A percentile compares a stretch with the other conserved stretches of the same genome.
These are phyloP conservation scores for Uropetala carovei DNA, from an alignment of 2,888 invertebrate genomes.

Conservation along the genomic window DNA sequence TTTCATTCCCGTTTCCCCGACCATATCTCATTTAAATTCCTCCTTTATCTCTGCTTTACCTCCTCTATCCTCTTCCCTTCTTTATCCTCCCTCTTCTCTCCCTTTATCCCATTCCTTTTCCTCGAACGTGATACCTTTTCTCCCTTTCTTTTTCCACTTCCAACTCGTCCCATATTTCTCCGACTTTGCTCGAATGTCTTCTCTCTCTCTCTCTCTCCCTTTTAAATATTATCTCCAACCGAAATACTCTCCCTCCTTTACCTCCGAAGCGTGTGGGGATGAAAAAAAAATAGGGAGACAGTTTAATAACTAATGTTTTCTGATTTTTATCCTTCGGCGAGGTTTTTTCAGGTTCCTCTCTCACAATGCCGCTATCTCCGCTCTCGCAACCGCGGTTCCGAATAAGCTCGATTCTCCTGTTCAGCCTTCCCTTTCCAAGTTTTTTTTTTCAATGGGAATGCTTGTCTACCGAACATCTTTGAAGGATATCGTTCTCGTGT, in stretches of 20 bases:
- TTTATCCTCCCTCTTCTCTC: background rate
- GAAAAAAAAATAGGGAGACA: slow-evolving; percentile 20
- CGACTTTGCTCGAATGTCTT: slow-evolving; percentile 46
- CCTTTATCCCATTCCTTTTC: background rate
- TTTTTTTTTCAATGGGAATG: background rate
- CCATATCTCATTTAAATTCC: background rate
- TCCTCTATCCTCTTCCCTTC: background rate
- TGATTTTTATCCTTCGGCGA: slow-evolving; percentile 46
- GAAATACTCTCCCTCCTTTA: background rate
- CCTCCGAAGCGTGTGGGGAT: background rate
- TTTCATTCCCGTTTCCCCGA: background rate
- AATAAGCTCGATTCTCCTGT: background rate
- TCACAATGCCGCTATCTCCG: background rate
- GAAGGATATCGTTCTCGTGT: background rate
- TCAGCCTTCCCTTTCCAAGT: background rate
- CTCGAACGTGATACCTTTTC: background rate
- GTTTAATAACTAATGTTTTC: slow-evolving; percentile 54
- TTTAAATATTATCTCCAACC: slow-evolving; percentile 38
- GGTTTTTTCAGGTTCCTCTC: background rate
- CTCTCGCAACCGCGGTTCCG: background rate
- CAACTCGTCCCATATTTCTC: slow-evolving; percentile 49
- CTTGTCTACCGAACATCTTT: slow-evolving; percentile 4
- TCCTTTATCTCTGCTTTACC: background rate
- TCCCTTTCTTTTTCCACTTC: background rate
- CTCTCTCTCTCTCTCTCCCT: background rate